Evolutionary conservation across 2,797 vertebrate genomes (phyloP), one percentile per base, ranked within the genome.

Genomic region (Betta splendens): DNA sequence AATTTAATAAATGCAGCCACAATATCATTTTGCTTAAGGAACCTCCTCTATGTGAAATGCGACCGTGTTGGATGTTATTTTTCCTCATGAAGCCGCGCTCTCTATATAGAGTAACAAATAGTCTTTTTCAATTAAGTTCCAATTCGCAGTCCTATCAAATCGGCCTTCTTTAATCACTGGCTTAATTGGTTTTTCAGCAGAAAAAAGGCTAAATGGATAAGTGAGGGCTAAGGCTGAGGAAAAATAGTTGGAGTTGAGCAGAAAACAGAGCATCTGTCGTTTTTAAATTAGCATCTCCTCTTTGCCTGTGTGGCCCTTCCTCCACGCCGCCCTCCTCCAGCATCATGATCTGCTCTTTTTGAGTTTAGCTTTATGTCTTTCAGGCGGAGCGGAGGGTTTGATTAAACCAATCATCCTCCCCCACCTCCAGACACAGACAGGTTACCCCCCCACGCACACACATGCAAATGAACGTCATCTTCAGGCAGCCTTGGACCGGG

Each of bases 381-480:
- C 53, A 61, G 44, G 43, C 68, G 47, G 50, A 63, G 60, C 52
- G 36, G 69, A 62, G 28, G 46, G 17, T 70, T 53, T 59, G 53
- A 85, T 84, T 60, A 79, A 68, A 62, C 51, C 73, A 59, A 80
- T 80, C 54, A 65, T 6, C 21, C 46, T 42, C 32, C 15, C 3
- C 20, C 23, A 66, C 48, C 52, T 60, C 16, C 35, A 73, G 49
- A 45, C 28, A 25, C 37, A 44, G 31, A 53, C 5, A 10, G 12
- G 35, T 38, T 39, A 22, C n/a, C n/a, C n/a, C 6, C 16, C 5
- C 26, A 50, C 38, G 11, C 40, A 61, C 22, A 42, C 45, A 63
- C 39, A 48, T 42, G 67, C n/a, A 39, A 45, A 54, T 37, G 64
- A 67, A 48, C n/a, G n/a, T 67, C 36, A 69, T 83, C 46, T 52